Percentiles rank a stretch among this genome's conserved stretches.
Conservation (phyloP, 2,113 vertebrate genomes). For the Zapus hudsonius region DNA sequence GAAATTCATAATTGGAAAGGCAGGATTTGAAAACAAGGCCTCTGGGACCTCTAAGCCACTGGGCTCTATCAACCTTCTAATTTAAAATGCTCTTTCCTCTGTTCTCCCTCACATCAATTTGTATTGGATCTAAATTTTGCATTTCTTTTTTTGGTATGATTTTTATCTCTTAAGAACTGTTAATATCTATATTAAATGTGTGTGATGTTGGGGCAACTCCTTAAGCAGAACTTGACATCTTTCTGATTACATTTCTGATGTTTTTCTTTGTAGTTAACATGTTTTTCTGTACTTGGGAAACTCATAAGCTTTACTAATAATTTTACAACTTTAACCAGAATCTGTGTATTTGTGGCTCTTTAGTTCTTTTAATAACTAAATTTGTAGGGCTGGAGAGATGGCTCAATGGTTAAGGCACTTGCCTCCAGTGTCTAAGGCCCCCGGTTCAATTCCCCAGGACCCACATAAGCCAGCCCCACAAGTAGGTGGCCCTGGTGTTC, state of each 20-base stretch:
- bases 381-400: no score
- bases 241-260: not conserved
- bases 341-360: not conserved
- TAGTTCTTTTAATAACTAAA: not conserved
- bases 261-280: not conserved
- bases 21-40: not conserved
- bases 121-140: not conserved
- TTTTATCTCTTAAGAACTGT: not conserved
- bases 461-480: no score
- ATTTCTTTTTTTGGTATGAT: not conserved
- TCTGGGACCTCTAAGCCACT: not conserved
- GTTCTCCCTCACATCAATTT: not conserved
- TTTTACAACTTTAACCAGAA: not conserved
- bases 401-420: no score
- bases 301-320: not conserved
- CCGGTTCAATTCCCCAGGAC: no score
- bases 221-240: slow-evolving; percentile 29
- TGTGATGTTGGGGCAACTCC: not conserved
- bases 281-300: not conserved
- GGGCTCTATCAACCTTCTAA: not conserved
- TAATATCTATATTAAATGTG: not conserved
- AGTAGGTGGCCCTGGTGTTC: no score
- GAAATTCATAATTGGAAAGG: not conserved
- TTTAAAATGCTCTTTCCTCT: slow-evolving; percentile 37
- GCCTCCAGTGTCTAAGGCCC: no score